Evolutionary conservation across 2,113 vertebrate genomes (phyloP).

Genomic region (Ginglymostoma cirratum): DNA sequence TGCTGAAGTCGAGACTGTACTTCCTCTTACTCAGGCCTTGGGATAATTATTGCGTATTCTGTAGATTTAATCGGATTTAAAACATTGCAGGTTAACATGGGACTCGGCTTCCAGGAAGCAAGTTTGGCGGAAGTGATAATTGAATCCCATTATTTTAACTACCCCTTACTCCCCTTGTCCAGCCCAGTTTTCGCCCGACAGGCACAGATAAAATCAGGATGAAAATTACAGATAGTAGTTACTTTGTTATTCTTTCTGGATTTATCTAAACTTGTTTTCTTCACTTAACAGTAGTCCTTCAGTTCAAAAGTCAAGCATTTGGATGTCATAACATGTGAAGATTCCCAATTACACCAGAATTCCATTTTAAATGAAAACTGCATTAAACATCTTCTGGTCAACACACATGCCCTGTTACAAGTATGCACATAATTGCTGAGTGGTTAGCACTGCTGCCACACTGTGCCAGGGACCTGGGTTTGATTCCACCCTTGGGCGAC

Average conservation of each 20-base stretch:
- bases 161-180: background rate
- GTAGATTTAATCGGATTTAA: background rate
- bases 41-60: background rate
- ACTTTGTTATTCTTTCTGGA: background rate
- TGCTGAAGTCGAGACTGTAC: background rate
- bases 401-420: background rate
- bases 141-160: background rate
- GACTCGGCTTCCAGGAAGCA: background rate
- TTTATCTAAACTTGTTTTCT: background rate
- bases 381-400: background rate
- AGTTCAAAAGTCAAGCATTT: background rate
- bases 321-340: background rate
- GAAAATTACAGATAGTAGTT: background rate
- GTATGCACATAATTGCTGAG: too few relatives aligned
- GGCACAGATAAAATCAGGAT: background rate
- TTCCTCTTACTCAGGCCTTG: background rate
- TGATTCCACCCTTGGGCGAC: too few relatives aligned
- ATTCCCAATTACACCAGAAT: background rate
- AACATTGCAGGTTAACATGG: background rate
- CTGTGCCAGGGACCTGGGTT: too few relatives aligned
- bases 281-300: background rate
- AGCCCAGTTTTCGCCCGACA: background rate
- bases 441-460: too few relatives aligned
- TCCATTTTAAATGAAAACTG: background rate
- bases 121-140: background rate